phyloP scores from a whole-genome alignment of 2,888 invertebrate species.

The Acrobasis repandana region DNA sequence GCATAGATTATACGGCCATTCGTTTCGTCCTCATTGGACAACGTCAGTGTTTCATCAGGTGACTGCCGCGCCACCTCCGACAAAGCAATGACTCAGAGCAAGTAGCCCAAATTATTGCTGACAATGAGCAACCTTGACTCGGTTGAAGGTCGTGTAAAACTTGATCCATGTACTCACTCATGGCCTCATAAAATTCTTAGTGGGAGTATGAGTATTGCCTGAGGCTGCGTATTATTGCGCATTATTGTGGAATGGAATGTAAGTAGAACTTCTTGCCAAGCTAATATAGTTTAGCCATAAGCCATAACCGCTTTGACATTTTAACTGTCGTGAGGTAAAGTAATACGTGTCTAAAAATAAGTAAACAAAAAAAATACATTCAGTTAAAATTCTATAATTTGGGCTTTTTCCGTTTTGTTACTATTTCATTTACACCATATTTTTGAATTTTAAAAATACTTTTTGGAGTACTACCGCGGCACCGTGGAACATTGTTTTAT shows the following conservation, averaged over 20 bases:
- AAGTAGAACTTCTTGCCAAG: too few relatives aligned
- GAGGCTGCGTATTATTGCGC: neutral
- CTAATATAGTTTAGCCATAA: too few relatives aligned
- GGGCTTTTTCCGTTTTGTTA: too few relatives aligned
- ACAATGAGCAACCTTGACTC: slow-evolving; percentile 2
- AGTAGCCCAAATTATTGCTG: neutral
- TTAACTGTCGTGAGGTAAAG: too few relatives aligned
- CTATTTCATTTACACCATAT: too few relatives aligned
- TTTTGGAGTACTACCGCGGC: too few relatives aligned
- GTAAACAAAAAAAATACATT: too few relatives aligned
- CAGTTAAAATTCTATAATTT: too few relatives aligned
- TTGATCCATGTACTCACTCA: neutral
- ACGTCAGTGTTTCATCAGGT: slow-evolving; percentile 4
- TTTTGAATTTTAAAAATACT: too few relatives aligned
- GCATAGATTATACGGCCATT: neutral
- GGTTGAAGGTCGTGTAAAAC: neutral
- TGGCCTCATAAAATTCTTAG: neutral
- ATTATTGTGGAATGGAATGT: neutral
- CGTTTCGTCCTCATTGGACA: neutral
- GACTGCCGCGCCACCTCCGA: slow-evolving; percentile 1
- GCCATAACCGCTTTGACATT: too few relatives aligned
- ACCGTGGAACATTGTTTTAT: too few relatives aligned
- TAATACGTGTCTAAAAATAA: too few relatives aligned
- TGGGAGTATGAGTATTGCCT: neutral
- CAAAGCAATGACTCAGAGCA: neutral